These are phyloP conservation scores for Drosophila neocordata DNA, from an alignment of 1,140 invertebrate genomes.

Conservation along the genomic window DNA sequence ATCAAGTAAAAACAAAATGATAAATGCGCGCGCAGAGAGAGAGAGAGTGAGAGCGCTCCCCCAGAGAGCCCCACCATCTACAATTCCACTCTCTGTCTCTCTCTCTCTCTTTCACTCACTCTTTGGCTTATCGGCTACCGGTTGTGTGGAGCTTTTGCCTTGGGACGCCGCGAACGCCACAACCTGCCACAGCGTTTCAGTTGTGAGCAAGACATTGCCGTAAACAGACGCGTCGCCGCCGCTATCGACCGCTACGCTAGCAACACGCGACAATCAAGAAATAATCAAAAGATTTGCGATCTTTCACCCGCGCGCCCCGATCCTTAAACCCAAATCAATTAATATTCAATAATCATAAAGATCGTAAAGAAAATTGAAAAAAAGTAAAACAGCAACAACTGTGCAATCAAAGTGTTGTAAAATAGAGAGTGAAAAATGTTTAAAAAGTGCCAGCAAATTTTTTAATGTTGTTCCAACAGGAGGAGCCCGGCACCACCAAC, in stretches of 20 bases:
- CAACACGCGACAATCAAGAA: conserved; percentile 47
- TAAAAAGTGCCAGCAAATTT: conserved; percentile 7
- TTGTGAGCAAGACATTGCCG: conserved; percentile 58
- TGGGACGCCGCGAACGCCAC: conserved; percentile 22
- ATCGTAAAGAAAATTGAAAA: conserved; percentile 30
- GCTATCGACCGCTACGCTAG: conserved; percentile 28
- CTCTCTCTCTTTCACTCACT: not conserved
- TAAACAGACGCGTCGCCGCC: conserved; percentile 52
- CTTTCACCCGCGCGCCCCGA: conserved; percentile 4
- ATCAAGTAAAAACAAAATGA: conserved; percentile 71
- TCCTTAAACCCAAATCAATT: conserved; percentile 57
- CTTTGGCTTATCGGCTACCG: conserved; percentile 18
- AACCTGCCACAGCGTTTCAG: conserved; percentile 40
- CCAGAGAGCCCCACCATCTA: not conserved
- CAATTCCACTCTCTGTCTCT: not conserved
- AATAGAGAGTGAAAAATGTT: conserved; percentile 3
- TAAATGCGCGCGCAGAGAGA: conserved; percentile 41
- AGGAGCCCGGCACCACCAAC: conserved; percentile 25
- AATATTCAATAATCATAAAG: conserved; percentile 52
- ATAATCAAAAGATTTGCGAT: conserved; percentile 28
- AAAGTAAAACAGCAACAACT: conserved; percentile 43
- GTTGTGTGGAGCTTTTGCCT: conserved; percentile 38
- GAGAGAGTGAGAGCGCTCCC: conserved; percentile 26
- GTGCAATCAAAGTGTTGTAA: conserved; percentile 30
- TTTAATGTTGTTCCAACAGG: conserved; percentile 13